A percentile compares a stretch with the other conserved stretches of the same genome.
phyloP scores from a whole-genome alignment of 2,113 vertebrate genomes.

The Datnioides undecimradiatus region DNA sequence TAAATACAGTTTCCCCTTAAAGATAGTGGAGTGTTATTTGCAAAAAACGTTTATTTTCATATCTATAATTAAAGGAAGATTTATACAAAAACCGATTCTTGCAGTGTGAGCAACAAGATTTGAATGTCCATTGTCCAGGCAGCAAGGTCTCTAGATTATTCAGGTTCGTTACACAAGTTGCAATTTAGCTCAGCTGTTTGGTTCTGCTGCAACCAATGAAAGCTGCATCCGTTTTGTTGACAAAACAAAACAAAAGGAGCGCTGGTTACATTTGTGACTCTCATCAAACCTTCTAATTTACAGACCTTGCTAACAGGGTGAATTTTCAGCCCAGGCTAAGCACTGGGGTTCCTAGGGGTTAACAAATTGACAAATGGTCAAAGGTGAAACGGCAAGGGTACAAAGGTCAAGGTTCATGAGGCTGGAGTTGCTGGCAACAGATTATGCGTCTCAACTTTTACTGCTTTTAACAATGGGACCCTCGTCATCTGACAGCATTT shows the following conservation, averaged over 20 bases:
- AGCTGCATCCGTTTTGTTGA: constrained; percentile 19
- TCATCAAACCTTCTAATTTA: constrained; percentile 44
- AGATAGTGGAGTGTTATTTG: constrained; percentile 92
- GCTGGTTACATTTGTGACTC: constrained; percentile 3
- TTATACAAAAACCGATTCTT: constrained; percentile 90
- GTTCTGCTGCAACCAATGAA: constrained; percentile 7
- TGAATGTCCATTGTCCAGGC: constrained; percentile 88
- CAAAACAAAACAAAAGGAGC: constrained; percentile 13
- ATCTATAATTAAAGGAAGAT: constrained; percentile 91
- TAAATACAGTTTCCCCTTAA: constrained; percentile 95
- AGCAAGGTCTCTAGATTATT: constrained; percentile 82
- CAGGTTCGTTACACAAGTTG: constrained; percentile 39
- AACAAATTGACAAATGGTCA: constrained; percentile 71
- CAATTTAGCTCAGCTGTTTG: constrained; percentile 50
- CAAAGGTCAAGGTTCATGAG: constrained; percentile 75
- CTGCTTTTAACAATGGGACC: constrained; percentile 88
- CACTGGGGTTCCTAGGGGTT: constrained; percentile 84
- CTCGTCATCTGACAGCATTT: constrained; percentile 86
- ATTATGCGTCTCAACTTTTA: constrained; percentile 77
- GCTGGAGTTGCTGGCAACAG: constrained; percentile 89
- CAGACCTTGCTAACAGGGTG: constrained; percentile 52
- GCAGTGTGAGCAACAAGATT: constrained; percentile 91
- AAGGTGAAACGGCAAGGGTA: constrained; percentile 65
- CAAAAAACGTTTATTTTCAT: constrained; percentile 88
- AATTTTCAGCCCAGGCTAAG: constrained; percentile 83